These are phyloP conservation scores for Drepanosiphum platanoidis DNA, from an alignment of 2,888 invertebrate genomes.

Conservation along the genomic window DNA sequence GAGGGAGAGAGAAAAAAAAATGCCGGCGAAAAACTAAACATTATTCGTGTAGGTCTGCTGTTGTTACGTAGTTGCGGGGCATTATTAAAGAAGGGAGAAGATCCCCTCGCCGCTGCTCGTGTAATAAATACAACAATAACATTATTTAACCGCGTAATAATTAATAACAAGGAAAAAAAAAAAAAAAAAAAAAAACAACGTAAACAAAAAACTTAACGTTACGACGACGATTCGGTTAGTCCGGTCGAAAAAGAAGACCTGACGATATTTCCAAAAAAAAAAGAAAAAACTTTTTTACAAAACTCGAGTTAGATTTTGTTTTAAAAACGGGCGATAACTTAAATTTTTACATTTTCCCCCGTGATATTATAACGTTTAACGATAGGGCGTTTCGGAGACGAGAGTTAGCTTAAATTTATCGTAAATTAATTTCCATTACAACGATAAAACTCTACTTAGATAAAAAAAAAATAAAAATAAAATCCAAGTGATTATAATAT, in stretches of 20 bases:
- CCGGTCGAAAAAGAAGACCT: not conserved
- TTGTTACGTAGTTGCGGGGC: too few species aligned
- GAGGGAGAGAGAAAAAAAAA: not conserved
- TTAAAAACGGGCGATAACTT: conserved; percentile 2
- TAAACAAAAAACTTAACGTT: conserved; percentile 24
- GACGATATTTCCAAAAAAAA: not conserved
- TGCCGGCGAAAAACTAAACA: conserved; percentile 6
- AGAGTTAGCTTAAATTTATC: conserved; percentile 7
- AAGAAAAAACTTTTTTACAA: not conserved
- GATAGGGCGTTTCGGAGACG: conserved; percentile 29
- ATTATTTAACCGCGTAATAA: not conserved
- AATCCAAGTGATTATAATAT: conserved; percentile 11
- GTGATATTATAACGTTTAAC: conserved; percentile 42
- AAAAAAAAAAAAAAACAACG: conserved; percentile 8
- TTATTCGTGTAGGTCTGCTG: not conserved
- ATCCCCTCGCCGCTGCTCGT: not conserved
- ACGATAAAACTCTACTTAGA: conserved; percentile 25
- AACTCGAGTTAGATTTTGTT: conserved; percentile 15
- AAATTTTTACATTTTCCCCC: conserved; percentile 32
- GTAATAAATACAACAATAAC: conserved; percentile 1
- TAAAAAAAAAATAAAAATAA: too few species aligned
- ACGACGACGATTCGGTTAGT: not conserved
- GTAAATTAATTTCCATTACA: conserved; percentile 26
- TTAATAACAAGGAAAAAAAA: not conserved
- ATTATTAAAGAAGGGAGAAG: not conserved